phyloP scores from a whole-genome alignment of 2,797 vertebrate species.

The Notolepis coatsorum region DNA sequence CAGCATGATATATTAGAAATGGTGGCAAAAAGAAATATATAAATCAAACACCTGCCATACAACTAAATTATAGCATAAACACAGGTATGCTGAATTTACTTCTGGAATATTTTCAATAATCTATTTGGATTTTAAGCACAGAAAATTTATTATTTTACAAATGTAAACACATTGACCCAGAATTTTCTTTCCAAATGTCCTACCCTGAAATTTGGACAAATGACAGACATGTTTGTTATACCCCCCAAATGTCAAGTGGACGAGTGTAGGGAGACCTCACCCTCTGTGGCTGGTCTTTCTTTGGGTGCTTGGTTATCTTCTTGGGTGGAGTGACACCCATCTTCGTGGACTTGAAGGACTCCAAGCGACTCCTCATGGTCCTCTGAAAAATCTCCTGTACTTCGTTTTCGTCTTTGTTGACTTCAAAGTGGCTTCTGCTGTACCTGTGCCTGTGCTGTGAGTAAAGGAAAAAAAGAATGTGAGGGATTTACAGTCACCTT shows the following conservation, averaged over 20 bases:
- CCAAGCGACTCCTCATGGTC: slow-evolving; percentile 94
- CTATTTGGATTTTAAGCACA: too few species aligned
- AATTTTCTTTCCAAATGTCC: too few species aligned
- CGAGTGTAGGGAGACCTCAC: slow-evolving; percentile 50
- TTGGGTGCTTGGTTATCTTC: slow-evolving; percentile 87
- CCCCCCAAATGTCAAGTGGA: not conserved
- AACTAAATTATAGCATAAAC: too few species aligned
- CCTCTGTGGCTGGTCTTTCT: slow-evolving; percentile 87
- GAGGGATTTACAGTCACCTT: not conserved
- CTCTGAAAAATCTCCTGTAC: slow-evolving; percentile 98
- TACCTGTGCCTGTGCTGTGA: slow-evolving; percentile 90
- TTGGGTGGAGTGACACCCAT: slow-evolving; percentile 88
- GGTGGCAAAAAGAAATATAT: too few species aligned
- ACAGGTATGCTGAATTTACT: too few species aligned
- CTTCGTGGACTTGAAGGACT: slow-evolving; percentile 96
- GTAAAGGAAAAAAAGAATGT: not conserved
- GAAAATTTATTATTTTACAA: too few species aligned
- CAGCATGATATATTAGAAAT: too few species aligned
- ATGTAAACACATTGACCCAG: too few species aligned
- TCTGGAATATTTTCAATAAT: too few species aligned
- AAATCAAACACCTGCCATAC: too few species aligned
- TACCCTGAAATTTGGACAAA: not conserved
- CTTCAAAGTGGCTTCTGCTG: slow-evolving; percentile 89
- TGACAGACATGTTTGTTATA: not conserved
- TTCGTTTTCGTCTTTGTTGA: slow-evolving; percentile 90